phyloP scores from a whole-genome alignment of 2,113 vertebrate genomes.

The Typhlomys cinereus region DNA sequence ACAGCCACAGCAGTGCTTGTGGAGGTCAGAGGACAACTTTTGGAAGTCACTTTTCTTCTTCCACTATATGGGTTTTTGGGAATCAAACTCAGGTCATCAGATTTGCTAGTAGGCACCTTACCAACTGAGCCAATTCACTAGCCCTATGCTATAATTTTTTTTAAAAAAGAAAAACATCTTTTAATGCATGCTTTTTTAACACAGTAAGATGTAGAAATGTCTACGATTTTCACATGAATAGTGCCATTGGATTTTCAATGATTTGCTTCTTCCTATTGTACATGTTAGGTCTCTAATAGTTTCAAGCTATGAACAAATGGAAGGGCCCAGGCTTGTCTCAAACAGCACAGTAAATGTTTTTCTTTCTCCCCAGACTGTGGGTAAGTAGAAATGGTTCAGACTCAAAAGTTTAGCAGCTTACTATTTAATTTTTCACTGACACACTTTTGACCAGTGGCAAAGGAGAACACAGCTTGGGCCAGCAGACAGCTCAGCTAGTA shows the following conservation, averaged over 20 bases:
- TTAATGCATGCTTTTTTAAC: slow-evolving; percentile 6
- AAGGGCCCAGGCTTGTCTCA: slow-evolving; percentile 27
- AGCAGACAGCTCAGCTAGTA: not conserved
- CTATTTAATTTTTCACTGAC: slow-evolving; percentile 44
- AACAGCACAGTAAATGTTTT: not conserved
- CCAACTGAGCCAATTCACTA: too few relatives aligned
- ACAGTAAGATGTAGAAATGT: not conserved
- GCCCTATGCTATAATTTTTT: too few relatives aligned
- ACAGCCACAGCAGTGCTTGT: too few relatives aligned
- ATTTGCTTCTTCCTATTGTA: slow-evolving; percentile 36
- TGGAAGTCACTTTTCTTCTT: too few relatives aligned
- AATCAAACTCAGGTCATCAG: too few relatives aligned
- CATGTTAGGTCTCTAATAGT: slow-evolving; percentile 41
- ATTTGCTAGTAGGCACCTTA: too few relatives aligned
- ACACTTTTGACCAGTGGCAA: slow-evolving; percentile 3
- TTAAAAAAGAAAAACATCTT: not conserved
- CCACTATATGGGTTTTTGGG: too few relatives aligned
- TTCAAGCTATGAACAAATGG: slow-evolving; percentile 9
- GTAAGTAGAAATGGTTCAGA: slow-evolving; percentile 42
- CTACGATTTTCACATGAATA: not conserved
- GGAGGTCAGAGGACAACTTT: too few relatives aligned
- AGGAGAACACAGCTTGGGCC: not conserved
- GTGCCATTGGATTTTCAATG: not conserved
- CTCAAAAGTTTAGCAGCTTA: slow-evolving; percentile 38
- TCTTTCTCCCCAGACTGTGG: slow-evolving; percentile 21